Evolutionary conservation across 2,797 vertebrate genomes (phyloP), one percentile per base, ranked within the genome.

Genomic region (Scolopax rusticola): DNA sequence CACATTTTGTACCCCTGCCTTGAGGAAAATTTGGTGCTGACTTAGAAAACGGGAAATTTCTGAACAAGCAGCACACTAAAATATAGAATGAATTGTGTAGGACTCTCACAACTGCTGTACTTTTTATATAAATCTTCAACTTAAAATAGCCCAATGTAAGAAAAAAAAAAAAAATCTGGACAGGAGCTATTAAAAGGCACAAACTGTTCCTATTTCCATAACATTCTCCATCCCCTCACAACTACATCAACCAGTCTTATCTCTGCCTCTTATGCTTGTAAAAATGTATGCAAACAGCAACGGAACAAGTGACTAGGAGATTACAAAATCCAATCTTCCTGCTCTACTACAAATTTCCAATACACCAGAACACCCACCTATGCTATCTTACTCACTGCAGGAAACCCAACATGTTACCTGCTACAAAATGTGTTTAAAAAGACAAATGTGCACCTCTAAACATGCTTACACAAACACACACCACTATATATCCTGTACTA

Each of bases 201-300:
- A 79, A 76, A 73, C 36, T 64, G 50, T 76, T 96, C 48, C 51
- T 4, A 43, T 74, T 96, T 84, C 67, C 80, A 14, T 50, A 81
- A 69, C 11, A 78, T 68, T 71, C 51, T 56, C 71, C 93, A 86
- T 78, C 70, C 33, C 30, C 36, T 87, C 51, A 89, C 80, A 73
- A 87, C 27, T 14, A 68, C 48, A 90, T 57, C 81, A 93, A 70
- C 56, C 41, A 84, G 60, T 51, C 68, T 95, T 90, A 95, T 88
- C 90, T 90, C 56, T 89, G 80, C 80, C 63, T 79, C 76, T 84
- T 82, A 70, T 1, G 0, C 57, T 90, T 94, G 71, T 89, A 95
- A 90, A 91, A 92, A 90, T 65, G 50, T 77, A 94, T 92, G 88
- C 93, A 95, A 97, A 95, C 85, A 87, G 81, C 76, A 95, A 89